A percentile compares a stretch with the other conserved stretches of the same genome.
Conservation (phyloP, 2,888 invertebrate species). For the Meta bourneti region DNA sequence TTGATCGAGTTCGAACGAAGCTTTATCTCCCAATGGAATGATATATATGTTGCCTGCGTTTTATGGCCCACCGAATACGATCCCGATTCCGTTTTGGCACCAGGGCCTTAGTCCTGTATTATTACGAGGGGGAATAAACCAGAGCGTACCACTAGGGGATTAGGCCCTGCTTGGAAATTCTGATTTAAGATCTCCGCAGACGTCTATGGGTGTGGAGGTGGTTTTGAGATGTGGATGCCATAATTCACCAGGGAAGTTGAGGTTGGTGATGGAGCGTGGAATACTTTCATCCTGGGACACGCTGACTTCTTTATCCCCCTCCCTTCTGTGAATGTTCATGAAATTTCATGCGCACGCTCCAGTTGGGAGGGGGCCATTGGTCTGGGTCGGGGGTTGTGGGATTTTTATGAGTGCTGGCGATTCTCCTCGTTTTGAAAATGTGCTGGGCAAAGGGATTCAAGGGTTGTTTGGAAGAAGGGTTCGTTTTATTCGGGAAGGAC, state of each 20-base stretch:
- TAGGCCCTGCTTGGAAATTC: constrained; percentile 41
- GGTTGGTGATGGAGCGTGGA: neutral
- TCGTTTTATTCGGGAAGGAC: no score
- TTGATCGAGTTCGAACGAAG: constrained; percentile 34
- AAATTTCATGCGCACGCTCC: constrained; percentile 47
- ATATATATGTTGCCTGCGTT: constrained; percentile 33
- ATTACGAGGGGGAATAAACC: constrained; percentile 27
- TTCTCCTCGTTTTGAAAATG: neutral
- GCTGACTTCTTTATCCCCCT: neutral
- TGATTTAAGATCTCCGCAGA: constrained; percentile 45
- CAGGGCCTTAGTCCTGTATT: constrained; percentile 5
- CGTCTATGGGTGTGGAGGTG: constrained; percentile 43
- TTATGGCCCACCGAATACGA: constrained; percentile 50
- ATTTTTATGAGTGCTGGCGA: neutral
- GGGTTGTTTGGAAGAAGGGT: no score
- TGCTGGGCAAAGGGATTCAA: no score
- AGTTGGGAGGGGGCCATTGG: neutral
- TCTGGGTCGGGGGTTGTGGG: neutral
- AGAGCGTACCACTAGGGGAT: constrained; percentile 27
- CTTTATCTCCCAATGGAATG: constrained; percentile 20
- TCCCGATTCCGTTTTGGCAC: constrained; percentile 17
- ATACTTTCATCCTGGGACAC: neutral
- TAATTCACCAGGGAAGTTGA: constrained; percentile 22
- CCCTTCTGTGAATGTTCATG: constrained; percentile 5
- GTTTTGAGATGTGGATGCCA: constrained; percentile 10